Conservation (phyloP, 92 coral and sea anemone genomes). For the Blastomussa wellsi region DNA sequence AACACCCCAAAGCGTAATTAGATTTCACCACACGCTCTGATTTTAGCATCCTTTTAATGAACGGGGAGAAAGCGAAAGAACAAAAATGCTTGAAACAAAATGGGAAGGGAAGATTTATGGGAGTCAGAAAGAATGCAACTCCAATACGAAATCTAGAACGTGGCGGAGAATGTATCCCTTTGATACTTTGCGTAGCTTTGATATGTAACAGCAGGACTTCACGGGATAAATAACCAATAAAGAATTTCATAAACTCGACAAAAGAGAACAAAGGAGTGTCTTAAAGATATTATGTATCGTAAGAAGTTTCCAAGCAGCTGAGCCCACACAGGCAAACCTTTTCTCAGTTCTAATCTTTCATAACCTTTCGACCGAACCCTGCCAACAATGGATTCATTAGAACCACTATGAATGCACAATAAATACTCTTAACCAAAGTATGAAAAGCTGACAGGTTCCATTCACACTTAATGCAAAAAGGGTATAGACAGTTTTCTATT, state of each 20-base stretch:
- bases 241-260: conserved; percentile 24
- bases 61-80: neutral
- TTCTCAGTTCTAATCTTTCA: conserved; percentile 21
- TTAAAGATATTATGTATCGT: neutral
- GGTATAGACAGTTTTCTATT: conserved; percentile 21
- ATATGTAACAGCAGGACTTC: conserved; percentile 25
- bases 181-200: conserved; percentile 18
- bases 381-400: conserved; percentile 39
- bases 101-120: neutral
- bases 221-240: conserved; percentile 9
- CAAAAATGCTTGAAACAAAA: neutral
- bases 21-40: conserved; percentile 34
- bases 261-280: conserved; percentile 26
- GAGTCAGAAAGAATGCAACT: neutral
- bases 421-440: conserved; percentile 37
- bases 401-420: conserved; percentile 25
- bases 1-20: conserved; percentile 41
- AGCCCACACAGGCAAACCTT: conserved; percentile 35
- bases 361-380: conserved; percentile 10
- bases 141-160: neutral
- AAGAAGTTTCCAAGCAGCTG: conserved; percentile 35
- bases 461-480: conserved; percentile 34
- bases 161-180: conserved; percentile 12
- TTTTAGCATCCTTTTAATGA: conserved; percentile 3
- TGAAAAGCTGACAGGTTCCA: conserved; percentile 44